Conservation (phyloP, 2,113 vertebrate species). For the Lepidothrix coronata region DNA sequence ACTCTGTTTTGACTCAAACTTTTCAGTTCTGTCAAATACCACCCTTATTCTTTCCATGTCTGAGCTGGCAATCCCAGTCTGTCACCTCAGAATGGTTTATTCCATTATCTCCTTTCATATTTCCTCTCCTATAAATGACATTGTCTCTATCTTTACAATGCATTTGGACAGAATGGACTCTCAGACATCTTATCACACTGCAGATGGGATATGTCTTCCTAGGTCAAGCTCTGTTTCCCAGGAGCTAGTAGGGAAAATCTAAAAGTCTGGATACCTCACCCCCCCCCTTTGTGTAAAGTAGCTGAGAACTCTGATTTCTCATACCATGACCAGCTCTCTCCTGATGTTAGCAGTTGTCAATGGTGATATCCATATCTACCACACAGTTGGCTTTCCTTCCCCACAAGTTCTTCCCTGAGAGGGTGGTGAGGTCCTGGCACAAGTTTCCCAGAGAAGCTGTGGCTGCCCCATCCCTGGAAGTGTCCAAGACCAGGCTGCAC, state of each 20-base stretch:
- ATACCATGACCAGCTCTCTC: neutral
- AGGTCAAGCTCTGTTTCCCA: neutral
- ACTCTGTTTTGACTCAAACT: neutral
- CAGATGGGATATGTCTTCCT: neutral
- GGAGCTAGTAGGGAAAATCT: neutral
- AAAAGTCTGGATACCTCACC: neutral
- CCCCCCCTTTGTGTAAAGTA: neutral
- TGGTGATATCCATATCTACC: neutral
- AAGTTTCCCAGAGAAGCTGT: neutral
- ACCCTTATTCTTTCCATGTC: neutral
- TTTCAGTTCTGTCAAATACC: neutral
- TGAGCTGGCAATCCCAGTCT: neutral
- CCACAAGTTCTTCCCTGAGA: neutral
- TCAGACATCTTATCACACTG: neutral
- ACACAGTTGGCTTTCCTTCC: neutral
- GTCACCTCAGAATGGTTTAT: neutral
- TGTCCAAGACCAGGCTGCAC: neutral
- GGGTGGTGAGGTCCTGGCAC: neutral
- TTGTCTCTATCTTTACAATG: rapidly evolving
- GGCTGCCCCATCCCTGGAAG: neutral
- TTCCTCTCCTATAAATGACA: neutral
- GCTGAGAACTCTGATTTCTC: neutral
- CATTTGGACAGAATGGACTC: neutral
- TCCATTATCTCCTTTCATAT: neutral
- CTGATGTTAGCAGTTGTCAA: neutral